Percentiles rank a stretch among this genome's conserved stretches.
These are phyloP conservation scores for Sussaba pulchella DNA, from an alignment of 2,888 invertebrate species.

Conservation along the genomic window DNA sequence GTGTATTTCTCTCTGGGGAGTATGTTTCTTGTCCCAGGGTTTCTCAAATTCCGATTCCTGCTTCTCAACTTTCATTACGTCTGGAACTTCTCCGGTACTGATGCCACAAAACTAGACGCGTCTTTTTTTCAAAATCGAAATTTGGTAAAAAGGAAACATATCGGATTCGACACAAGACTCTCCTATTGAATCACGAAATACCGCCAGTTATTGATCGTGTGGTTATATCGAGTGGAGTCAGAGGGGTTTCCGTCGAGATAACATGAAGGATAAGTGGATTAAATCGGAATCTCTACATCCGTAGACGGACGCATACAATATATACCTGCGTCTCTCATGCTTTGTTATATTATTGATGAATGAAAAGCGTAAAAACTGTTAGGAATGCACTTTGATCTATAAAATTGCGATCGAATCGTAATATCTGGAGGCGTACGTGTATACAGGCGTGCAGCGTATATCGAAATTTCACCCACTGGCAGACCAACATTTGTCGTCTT, in stretches of 20 bases:
- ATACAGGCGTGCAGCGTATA: background rate
- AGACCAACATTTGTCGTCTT: constrained; percentile 45
- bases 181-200: constrained; percentile 38
- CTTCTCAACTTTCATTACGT: background rate
- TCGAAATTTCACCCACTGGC: constrained; percentile 27
- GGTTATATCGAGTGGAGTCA: constrained; percentile 35
- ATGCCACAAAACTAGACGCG: constrained; percentile 5
- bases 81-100: background rate
- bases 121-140: constrained; percentile 18
- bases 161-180: constrained; percentile 3
- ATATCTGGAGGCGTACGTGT: background rate
- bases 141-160: constrained; percentile 29
- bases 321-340: constrained; percentile 36
- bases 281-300: constrained; percentile 52
- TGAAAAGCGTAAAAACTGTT: constrained; percentile 45
- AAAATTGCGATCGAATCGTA: constrained; percentile 45
- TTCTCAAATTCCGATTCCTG: constrained; percentile 71
- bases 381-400: constrained; percentile 59
- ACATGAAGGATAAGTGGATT: constrained; percentile 64
- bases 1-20: constrained; percentile 72
- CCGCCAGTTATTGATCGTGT: constrained; percentile 51
- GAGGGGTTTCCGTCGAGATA: constrained; percentile 54
- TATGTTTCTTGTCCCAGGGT: constrained; percentile 69
- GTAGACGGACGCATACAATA: constrained; percentile 6
- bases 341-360: constrained; percentile 7